A percentile compares a stretch with the other conserved stretches of the same genome.
phyloP scores from a whole-genome alignment of 2,113 vertebrate species.

The Sakesphorus luctuosus region DNA sequence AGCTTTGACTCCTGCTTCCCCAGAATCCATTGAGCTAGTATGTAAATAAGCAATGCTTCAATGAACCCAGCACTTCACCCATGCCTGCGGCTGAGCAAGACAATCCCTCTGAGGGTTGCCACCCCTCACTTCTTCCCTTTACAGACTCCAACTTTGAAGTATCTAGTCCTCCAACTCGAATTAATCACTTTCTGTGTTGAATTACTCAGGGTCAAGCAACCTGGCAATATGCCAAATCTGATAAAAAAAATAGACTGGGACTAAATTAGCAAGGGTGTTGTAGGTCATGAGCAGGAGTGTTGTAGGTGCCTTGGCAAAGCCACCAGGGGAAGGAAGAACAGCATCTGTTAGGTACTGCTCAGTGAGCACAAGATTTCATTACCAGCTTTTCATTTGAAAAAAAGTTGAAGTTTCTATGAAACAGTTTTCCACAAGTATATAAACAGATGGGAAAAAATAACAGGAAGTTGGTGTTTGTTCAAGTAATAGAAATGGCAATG shows the following conservation, averaged over 20 bases:
- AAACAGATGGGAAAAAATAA: neutral
- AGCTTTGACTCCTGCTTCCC: neutral
- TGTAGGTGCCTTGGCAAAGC: slow-evolving; percentile 49
- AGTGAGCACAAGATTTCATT: slow-evolving; percentile 42
- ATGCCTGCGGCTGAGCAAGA: neutral
- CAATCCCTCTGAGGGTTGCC: neutral
- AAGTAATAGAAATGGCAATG: neutral
- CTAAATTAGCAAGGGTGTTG: slow-evolving; percentile 60
- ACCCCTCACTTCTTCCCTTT: slow-evolving; percentile 9
- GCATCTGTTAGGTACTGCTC: slow-evolving; percentile 47
- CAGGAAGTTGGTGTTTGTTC: neutral
- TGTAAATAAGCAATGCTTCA: neutral
- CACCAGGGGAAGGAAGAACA: slow-evolving; percentile 10
- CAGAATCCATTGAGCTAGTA: neutral
- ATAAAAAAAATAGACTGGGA: slow-evolving; percentile 27
- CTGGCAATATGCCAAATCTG: slow-evolving; percentile 40
- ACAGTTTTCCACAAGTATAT: neutral
- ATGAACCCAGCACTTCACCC: neutral
- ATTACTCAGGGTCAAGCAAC: slow-evolving; percentile 42
- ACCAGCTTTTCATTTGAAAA: neutral
- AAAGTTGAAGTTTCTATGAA: neutral
- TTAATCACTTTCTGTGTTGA: slow-evolving; percentile 60
- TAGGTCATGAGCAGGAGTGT: slow-evolving; percentile 51
- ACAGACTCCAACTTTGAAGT: slow-evolving; percentile 46
- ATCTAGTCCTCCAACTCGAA: slow-evolving; percentile 39